Evolutionary conservation across 2,888 invertebrate genomes (phyloP), one percentile per base, ranked within the genome.

Genomic region (Lasioglossum morio): DNA sequence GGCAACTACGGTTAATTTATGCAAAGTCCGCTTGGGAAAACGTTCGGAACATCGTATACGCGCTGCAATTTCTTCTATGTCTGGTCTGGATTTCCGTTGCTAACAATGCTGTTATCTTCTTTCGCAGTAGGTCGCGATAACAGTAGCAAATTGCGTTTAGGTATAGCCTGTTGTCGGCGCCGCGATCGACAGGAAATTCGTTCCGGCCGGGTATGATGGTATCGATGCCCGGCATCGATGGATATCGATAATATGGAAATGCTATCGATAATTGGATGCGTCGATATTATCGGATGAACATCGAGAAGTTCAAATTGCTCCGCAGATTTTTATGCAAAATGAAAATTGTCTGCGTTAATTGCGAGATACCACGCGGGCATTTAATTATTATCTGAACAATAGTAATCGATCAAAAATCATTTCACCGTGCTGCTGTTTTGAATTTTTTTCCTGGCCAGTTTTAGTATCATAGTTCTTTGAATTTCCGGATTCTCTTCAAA

Each of bases 51-150:
- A 7, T 16, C 16, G 63, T 63, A 16, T 16, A 16, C 3, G n/a
- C 16, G 16, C 16, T 7, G 43, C 10, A 34, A 69, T 69, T 69
- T 69, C 34, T 69, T 30, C 66, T 34, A 69, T 34, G 66, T 34
- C 66, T 12, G 34, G 14, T 14, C 43, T 43, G 23, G 8, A 72
- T 72, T 43, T 43, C 43, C 43, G 3, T 16, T 43, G 43, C 43
- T 69, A 69, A 69, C 66, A 30, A 34, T 69, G 66, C 66, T 69
- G 66, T 69, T 34, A 69, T 69, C 66, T 37, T 69, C 19, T 19
- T 19, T 19, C 66, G 34, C 66, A 34, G 34, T 69, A 72, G 30
- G 46, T 30, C 48, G 48, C 63, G 30, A 73, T 73, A 69, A 69
- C 66, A 34, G 19, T 63, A 37, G 23, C 34, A 37, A 69, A 34